Conservation (phyloP, 37 sponge, comb jelly and placozoan species). For the Cliona cf. orientalis region DNA sequence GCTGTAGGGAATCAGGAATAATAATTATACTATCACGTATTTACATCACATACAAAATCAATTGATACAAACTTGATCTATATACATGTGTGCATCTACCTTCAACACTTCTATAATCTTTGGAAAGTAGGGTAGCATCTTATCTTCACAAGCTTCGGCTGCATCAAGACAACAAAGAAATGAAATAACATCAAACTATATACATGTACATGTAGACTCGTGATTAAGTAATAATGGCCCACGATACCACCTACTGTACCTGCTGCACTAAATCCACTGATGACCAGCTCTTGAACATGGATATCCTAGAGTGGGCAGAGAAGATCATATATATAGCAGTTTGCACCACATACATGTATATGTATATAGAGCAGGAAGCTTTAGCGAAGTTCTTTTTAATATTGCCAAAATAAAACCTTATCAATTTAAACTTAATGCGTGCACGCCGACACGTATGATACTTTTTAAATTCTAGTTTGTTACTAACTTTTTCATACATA, state of each 20-base stretch:
- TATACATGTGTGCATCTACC: slow-evolving; percentile 41
- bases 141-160: slow-evolving; percentile 85
- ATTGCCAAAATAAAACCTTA: background rate
- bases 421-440: no score
- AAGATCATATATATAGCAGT: no score
- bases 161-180: slow-evolving; percentile 8
- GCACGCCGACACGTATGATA: no score
- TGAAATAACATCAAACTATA: background rate
- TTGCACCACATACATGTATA: no score
- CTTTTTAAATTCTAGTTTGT: no score
- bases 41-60: background rate
- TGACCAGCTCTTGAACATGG: slow-evolving; percentile 75
- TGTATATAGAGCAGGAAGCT: no score
- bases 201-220: background rate
- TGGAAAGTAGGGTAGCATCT: slow-evolving; percentile 81
- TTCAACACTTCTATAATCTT: slow-evolving; percentile 63
- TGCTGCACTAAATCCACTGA: slow-evolving; percentile 92
- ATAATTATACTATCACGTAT: background rate
- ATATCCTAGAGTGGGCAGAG: no score
- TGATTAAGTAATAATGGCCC: background rate
- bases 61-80: background rate
- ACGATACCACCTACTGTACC: slow-evolving; percentile 26
- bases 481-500: background rate
- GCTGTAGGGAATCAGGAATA: slow-evolving; percentile 1
- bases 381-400: no score